Evolutionary conservation across 2,888 invertebrate genomes (phyloP).

Genomic region (Cosmia pyralina): DNA sequence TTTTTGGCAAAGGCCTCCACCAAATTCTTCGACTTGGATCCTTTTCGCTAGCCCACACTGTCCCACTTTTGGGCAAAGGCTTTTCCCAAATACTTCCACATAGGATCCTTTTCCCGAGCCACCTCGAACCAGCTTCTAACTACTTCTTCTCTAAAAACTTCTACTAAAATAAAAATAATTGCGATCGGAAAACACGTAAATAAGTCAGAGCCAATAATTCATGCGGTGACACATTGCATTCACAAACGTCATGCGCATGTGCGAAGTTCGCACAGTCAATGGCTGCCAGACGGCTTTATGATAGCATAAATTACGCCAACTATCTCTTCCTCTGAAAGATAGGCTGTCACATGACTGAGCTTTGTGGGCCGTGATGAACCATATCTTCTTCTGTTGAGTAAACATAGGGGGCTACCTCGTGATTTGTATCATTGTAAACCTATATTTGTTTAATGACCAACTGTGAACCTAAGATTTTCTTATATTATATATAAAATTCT

Average conservation of each 20-base stretch:
- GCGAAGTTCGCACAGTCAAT: conserved; percentile 43
- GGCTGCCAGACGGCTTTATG: conserved; percentile 28
- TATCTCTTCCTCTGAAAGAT: conserved; percentile 46
- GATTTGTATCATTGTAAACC: conserved; percentile 14
- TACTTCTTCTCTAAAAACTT: not conserved
- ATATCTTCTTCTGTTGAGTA: conserved; percentile 37
- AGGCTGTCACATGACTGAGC: conserved; percentile 51
- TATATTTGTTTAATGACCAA: not conserved
- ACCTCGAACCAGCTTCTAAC: not conserved
- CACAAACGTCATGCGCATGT: conserved; percentile 15
- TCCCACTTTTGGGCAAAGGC: not conserved
- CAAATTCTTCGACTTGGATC: not conserved
- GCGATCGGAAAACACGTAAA: not conserved
- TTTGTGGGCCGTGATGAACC: conserved; percentile 16
- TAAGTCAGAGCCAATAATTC: not conserved
- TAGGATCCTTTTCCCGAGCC: not conserved
- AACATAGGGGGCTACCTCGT: conserved; percentile 45
- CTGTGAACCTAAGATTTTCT: too few species aligned
- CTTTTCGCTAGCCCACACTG: not conserved
- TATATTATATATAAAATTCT: too few species aligned
- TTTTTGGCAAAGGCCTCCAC: not conserved
- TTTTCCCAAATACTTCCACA: not conserved
- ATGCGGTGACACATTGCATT: conserved; percentile 31
- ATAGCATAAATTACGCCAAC: conserved; percentile 26
- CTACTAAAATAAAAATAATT: not conserved